Conservation (phyloP, 1,140 invertebrate genomes). For the Nasonia giraulti region DNA sequence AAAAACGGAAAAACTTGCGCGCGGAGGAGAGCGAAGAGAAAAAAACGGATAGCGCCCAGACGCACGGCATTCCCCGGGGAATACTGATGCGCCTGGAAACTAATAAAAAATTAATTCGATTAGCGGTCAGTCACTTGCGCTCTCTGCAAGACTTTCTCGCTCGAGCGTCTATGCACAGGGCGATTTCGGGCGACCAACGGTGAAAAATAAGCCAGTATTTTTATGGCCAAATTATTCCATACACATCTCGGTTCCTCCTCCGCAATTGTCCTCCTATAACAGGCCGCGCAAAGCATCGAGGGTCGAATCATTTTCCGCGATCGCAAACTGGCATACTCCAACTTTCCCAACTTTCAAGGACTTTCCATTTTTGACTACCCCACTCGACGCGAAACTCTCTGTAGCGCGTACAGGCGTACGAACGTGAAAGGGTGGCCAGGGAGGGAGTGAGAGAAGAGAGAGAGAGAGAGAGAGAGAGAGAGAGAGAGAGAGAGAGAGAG, state of each 20-base stretch:
- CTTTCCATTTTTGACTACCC: not conserved
- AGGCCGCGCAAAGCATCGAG: not conserved
- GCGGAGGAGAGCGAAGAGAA: not conserved
- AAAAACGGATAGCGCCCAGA: not conserved
- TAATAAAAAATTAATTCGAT: slow-evolving; percentile 52
- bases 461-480: not conserved
- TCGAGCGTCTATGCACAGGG: not conserved
- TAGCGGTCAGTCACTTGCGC: slow-evolving; percentile 36
- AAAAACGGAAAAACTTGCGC: not conserved
- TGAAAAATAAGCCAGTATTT: not conserved
- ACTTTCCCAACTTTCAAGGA: not conserved
- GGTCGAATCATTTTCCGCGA: not conserved
- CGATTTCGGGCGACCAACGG: not conserved
- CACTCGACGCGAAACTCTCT: not conserved
- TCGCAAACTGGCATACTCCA: not conserved
- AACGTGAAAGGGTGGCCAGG: not conserved
- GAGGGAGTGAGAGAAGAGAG: not conserved
- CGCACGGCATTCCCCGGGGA: slow-evolving; percentile 22
- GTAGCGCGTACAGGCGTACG: too few relatives aligned
- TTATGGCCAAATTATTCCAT: too few relatives aligned
- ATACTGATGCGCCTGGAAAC: slow-evolving; percentile 44
- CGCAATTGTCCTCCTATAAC: too few relatives aligned
- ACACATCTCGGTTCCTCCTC: too few relatives aligned
- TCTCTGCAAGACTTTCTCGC: not conserved
- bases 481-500: not conserved